These are phyloP conservation scores for Mesopsocus fuscifrons DNA, from an alignment of 2,888 invertebrate species.

Conservation along the genomic window DNA sequence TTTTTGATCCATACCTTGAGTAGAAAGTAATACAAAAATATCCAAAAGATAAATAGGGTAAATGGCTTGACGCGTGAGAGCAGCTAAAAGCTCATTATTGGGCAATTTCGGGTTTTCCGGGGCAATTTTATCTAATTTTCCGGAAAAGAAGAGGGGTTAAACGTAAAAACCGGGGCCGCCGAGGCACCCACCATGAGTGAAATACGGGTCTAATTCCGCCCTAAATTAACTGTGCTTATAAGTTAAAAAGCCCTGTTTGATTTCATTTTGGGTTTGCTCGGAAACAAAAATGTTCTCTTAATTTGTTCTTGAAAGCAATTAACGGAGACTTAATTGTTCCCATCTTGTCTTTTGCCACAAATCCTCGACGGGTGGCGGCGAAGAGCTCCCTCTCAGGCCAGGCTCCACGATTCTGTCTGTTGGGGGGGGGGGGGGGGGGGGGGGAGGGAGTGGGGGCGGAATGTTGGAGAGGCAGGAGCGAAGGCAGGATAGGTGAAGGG, in stretches of 20 bases:
- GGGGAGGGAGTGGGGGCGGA: neutral
- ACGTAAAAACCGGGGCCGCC: too few species aligned
- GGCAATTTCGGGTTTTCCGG: neutral
- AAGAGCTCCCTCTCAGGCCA: too few species aligned
- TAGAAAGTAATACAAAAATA: too few species aligned
- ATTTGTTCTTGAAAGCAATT: constrained; percentile 10
- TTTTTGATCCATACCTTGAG: too few species aligned
- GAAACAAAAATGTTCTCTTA: constrained; percentile 9
- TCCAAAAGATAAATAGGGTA: too few species aligned
- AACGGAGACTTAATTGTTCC: constrained; percentile 8
- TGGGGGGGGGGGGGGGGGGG: neutral
- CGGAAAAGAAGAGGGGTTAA: neutral
- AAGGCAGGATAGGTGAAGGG: too few species aligned
- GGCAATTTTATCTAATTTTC: neutral
- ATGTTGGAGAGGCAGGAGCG: too few species aligned
- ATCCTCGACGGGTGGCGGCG: neutral
- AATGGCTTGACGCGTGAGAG: neutral
- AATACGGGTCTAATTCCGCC: neutral
- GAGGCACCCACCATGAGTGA: neutral
- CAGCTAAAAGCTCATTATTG: neutral
- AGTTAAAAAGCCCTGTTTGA: neutral
- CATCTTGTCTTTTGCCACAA: constrained; percentile 1
- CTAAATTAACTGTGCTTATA: neutral
- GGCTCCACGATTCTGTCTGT: too few species aligned
- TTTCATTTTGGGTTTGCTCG: neutral